Percentiles rank a stretch among this genome's conserved stretches.
Conservation (phyloP, 2,797 vertebrate genomes). For the Chaetodon trifasciatus region DNA sequence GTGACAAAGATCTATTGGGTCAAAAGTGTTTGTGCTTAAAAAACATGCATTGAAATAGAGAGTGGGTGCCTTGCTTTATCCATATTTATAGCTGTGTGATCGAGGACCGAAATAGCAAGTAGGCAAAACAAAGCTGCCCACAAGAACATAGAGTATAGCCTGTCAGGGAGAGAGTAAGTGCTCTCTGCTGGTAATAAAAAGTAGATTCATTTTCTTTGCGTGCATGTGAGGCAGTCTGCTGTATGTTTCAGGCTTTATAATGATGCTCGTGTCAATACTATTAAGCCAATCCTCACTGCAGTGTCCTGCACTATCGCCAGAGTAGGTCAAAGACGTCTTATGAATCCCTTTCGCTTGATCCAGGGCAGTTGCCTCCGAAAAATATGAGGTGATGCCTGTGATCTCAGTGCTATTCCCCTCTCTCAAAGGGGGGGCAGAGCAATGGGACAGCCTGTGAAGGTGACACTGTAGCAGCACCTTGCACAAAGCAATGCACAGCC, state of each 20-base stretch:
- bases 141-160: slow-evolving; percentile 21
- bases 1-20: slow-evolving; percentile 17
- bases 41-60: slow-evolving; percentile 33
- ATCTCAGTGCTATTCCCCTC: slow-evolving; percentile 34
- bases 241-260: slow-evolving; percentile 4
- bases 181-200: slow-evolving; percentile 21
- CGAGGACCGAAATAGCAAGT: slow-evolving; percentile 20
- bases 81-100: slow-evolving; percentile 52
- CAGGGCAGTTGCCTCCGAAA: slow-evolving; percentile 36
- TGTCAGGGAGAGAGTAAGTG: slow-evolving; percentile 7
- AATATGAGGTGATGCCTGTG: slow-evolving; percentile 35
- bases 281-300: background rate
- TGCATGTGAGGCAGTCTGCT: background rate
- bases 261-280: slow-evolving; percentile 22
- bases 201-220: slow-evolving; percentile 12
- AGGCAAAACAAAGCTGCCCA: slow-evolving; percentile 31
- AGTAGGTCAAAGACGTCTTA: slow-evolving; percentile 18
- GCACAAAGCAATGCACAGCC: slow-evolving; percentile 39
- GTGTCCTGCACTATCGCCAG: slow-evolving; percentile 1
- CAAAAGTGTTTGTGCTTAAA: slow-evolving; percentile 25
- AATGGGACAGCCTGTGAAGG: slow-evolving; percentile 57
- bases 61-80: slow-evolving; percentile 24
- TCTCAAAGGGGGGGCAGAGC: slow-evolving; percentile 31
- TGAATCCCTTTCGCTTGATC: slow-evolving; percentile 34
- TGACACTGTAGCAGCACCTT: slow-evolving; percentile 62